Conservation (phyloP, 2,113 vertebrate genomes). For the Isichthys henryi region DNA sequence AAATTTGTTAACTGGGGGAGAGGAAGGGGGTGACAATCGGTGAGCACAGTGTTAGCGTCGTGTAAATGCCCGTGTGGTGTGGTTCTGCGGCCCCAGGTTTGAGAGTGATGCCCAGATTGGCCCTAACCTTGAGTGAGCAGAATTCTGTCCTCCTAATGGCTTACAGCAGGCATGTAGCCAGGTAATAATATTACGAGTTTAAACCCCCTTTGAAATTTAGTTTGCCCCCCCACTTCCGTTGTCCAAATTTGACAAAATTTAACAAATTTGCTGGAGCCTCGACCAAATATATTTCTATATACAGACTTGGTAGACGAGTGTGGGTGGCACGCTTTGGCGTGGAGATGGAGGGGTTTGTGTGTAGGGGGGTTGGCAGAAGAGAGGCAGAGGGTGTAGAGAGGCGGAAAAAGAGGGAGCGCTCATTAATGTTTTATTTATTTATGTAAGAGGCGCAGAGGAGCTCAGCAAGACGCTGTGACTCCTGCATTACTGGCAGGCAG, state of each 20-base stretch:
- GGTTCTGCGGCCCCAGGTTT: neutral
- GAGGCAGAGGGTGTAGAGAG: neutral
- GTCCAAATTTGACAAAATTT: neutral
- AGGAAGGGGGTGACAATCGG: too few relatives aligned
- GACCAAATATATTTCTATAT: neutral
- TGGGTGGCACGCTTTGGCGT: neutral
- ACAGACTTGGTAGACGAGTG: neutral
- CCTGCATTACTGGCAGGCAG: slow-evolving; percentile 28
- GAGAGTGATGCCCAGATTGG: neutral
- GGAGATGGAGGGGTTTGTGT: neutral
- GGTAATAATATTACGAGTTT: neutral
- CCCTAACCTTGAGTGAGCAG: neutral
- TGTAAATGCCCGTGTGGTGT: neutral
- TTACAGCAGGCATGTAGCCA: neutral
- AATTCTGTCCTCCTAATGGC: neutral
- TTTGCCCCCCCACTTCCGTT: neutral
- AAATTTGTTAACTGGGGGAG: too few relatives aligned
- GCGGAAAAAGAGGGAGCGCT: slow-evolving; percentile 15
- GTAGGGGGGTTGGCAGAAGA: slow-evolving; percentile 14
- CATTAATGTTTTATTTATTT: slow-evolving; percentile 47
- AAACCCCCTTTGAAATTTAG: neutral
- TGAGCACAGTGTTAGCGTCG: neutral
- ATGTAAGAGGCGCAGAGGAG: slow-evolving; percentile 32
- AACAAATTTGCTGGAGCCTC: neutral
- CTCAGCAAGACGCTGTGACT: slow-evolving; percentile 29